Percentiles rank a stretch among this genome's conserved stretches.
Conservation (phyloP, 1,140 invertebrate genomes). For the Drosophila melanica region DNA sequence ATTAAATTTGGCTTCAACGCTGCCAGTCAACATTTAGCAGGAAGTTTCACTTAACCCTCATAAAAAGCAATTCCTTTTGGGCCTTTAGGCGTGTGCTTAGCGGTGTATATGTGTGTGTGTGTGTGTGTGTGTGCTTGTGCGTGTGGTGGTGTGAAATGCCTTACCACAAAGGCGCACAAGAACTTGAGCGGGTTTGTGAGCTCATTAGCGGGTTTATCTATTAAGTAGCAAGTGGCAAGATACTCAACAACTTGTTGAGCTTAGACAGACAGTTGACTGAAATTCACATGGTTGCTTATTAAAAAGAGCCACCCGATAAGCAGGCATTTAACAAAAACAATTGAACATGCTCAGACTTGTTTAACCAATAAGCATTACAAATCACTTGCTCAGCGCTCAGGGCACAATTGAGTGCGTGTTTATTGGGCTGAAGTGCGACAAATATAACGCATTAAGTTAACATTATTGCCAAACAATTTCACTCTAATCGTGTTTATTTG, state of each 20-base stretch:
- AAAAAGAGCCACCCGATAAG: background rate
- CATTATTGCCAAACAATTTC: constrained; percentile 71
- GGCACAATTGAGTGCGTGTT: constrained; percentile 49
- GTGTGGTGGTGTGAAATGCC: background rate
- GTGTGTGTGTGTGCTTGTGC: background rate
- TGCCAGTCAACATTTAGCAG: constrained; percentile 23
- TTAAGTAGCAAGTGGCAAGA: constrained; percentile 21
- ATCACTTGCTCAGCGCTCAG: constrained; percentile 29
- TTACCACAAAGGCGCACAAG: constrained; percentile 11
- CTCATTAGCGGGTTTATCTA: constrained; percentile 51
- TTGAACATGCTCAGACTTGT: constrained; percentile 27
- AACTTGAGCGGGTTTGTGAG: constrained; percentile 23
- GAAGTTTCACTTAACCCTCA: constrained; percentile 17
- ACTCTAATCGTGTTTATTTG: constrained; percentile 62
- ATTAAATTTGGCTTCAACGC: constrained; percentile 41
- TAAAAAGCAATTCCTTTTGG: constrained; percentile 38
- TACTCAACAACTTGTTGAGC: constrained; percentile 41
- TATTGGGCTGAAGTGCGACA: constrained; percentile 53
- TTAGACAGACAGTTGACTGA: constrained; percentile 1
- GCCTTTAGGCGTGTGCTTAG: constrained; percentile 14
- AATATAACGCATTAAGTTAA: constrained; percentile 60
- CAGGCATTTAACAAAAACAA: constrained; percentile 7
- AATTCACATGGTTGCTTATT: constrained; percentile 4
- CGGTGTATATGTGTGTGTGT: background rate
- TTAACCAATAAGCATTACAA: constrained; percentile 38